Evolutionary conservation across 2,113 vertebrate species (phyloP).

Genomic region (Lasiurus cinereus): DNA sequence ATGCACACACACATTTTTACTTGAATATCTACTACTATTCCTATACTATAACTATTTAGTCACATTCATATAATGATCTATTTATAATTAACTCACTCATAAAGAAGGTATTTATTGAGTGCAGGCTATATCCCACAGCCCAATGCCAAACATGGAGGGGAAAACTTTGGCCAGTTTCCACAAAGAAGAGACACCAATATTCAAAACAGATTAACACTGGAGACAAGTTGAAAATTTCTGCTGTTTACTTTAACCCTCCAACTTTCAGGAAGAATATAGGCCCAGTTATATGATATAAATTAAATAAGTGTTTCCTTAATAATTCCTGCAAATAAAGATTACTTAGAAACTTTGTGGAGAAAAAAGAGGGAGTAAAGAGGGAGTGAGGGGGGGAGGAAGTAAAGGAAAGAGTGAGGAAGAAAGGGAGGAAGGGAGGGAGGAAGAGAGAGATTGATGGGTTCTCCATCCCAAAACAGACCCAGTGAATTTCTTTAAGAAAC

Average conservation of each 20-base stretch:
- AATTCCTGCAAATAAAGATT: background rate
- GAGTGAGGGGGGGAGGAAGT: too few relatives aligned
- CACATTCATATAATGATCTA: background rate
- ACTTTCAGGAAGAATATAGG: background rate
- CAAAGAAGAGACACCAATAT: background rate
- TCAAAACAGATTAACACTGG: background rate
- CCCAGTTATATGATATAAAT: background rate
- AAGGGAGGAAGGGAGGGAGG: background rate
- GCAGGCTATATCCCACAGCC: background rate
- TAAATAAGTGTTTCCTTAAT: conserved; percentile 24
- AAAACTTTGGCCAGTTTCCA: background rate
- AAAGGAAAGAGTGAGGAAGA: too few relatives aligned
- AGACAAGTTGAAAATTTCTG: conserved; percentile 34
- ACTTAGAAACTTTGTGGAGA: background rate
- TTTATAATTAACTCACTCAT: background rate
- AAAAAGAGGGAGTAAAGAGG: background rate
- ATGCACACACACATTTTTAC: background rate
- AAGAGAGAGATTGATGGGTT: background rate
- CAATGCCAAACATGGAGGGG: background rate
- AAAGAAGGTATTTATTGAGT: background rate
- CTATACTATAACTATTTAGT: background rate
- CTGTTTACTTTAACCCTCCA: background rate
- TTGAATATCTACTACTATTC: background rate
- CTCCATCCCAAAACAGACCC: background rate
- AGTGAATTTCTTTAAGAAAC: background rate